phyloP scores from a whole-genome alignment of 1,140 invertebrate genomes.

The Brachionus calyciflorus region DNA sequence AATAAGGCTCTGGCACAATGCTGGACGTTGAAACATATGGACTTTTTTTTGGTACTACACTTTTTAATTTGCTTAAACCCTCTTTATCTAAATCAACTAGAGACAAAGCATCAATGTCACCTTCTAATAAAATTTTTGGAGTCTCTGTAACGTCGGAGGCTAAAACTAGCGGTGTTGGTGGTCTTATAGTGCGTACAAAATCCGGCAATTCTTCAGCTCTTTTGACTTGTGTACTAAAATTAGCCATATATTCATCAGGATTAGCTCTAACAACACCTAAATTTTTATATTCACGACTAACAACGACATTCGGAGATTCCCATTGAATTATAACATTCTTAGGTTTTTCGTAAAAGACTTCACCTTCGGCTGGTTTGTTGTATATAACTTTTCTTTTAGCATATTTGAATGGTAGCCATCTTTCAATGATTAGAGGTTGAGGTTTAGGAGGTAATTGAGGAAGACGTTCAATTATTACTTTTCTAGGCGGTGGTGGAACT shows the following conservation, averaged over 20 bases:
- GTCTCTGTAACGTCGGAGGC: background rate
- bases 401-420: constrained; percentile 39
- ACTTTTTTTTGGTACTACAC: background rate
- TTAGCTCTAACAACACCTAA: constrained; percentile 27
- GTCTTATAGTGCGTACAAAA: background rate
- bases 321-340: constrained; percentile 47
- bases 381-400: constrained; percentile 33
- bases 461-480: constrained; percentile 46
- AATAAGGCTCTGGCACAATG: too few species aligned
- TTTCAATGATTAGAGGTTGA: constrained; percentile 34
- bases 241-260: constrained; percentile 33
- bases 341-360: background rate
- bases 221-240: background rate
- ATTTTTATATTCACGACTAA: constrained; percentile 5
- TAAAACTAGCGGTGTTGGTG: background rate
- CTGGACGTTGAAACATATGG: too few species aligned
- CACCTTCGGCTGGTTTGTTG: constrained; percentile 8
- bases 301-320: background rate
- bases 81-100: constrained; percentile 38
- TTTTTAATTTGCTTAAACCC: constrained; percentile 13
- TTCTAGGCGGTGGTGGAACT: constrained; percentile 41
- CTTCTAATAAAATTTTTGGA: background rate
- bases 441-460: constrained; percentile 41
- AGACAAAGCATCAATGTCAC: constrained; percentile 8
- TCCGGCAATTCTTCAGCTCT: constrained; percentile 17